Conservation (phyloP, 1,140 invertebrate genomes). For the Triops longicaudatus region DNA sequence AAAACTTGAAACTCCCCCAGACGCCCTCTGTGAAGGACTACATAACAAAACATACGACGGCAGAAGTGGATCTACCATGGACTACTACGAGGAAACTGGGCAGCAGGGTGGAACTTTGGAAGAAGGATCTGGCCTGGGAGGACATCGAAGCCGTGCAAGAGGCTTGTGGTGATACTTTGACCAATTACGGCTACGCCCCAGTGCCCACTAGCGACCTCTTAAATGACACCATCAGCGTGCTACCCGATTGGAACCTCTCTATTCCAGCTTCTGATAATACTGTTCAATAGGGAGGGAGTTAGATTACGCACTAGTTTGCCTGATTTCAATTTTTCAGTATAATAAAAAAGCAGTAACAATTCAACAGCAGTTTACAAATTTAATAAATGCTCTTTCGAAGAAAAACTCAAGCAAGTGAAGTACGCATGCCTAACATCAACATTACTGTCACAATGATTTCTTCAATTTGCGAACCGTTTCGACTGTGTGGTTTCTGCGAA, state of each 20-base stretch:
- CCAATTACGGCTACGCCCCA: background rate
- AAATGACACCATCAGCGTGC: background rate
- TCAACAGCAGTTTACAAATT: too few species aligned
- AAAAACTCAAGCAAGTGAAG: too few species aligned
- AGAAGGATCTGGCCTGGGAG: background rate
- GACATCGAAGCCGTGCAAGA: background rate
- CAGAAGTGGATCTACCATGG: background rate
- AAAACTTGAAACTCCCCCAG: background rate
- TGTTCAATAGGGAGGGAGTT: too few species aligned
- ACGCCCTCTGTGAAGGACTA: conserved; percentile 30
- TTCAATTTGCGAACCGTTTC: too few species aligned
- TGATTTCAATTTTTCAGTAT: too few species aligned
- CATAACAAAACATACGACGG: conserved; percentile 18
- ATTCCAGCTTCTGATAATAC: too few species aligned
- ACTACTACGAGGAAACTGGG: background rate
- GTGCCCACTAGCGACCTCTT: background rate
- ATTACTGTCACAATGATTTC: too few species aligned
- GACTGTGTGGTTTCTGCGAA: too few species aligned
- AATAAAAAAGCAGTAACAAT: too few species aligned
- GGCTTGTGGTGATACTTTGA: background rate
- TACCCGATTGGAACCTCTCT: background rate
- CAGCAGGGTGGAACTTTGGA: background rate
- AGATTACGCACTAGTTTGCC: too few species aligned
- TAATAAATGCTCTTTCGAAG: too few species aligned
- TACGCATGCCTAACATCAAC: too few species aligned